phyloP scores from a whole-genome alignment of 2,888 invertebrate species.

The Eristalis tenax region DNA sequence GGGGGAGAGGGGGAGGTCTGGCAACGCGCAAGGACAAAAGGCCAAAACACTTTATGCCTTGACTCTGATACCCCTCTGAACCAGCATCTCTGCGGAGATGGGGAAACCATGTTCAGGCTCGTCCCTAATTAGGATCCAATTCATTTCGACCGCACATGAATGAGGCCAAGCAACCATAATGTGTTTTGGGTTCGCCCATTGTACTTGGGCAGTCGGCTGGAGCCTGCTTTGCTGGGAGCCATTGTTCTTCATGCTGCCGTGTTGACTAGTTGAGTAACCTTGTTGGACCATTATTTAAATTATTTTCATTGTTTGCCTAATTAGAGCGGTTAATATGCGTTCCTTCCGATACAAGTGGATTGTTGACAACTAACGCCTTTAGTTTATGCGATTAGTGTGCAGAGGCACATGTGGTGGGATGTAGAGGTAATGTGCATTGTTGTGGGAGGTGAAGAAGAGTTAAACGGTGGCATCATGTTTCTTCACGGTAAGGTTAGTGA shows the following conservation, averaged over 20 bases:
- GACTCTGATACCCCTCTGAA: constrained; percentile 33
- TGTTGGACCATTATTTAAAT: constrained; percentile 62
- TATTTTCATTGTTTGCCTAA: constrained; percentile 64
- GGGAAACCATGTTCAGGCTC: constrained; percentile 55
- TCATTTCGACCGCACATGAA: constrained; percentile 70
- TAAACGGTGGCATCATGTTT: no score
- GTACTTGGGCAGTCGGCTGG: constrained; percentile 58
- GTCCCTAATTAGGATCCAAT: constrained; percentile 72
- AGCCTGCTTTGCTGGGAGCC: constrained; percentile 8
- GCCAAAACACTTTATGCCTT: constrained; percentile 63
- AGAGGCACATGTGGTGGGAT: neutral
- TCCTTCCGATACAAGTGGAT: constrained; percentile 42
- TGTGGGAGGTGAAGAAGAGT: neutral
- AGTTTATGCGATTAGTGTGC: constrained; percentile 5
- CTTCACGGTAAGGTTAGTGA: no score
- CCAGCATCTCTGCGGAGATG: constrained; percentile 12
- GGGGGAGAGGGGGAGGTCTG: neutral
- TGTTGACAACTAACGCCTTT: constrained; percentile 27
- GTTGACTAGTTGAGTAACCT: constrained; percentile 13
- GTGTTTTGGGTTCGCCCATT: constrained; percentile 64
- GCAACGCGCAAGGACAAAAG: constrained; percentile 62
- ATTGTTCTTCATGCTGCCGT: constrained; percentile 22
- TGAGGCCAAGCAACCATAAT: constrained; percentile 67
- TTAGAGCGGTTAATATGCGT: constrained; percentile 67
- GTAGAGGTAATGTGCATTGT: neutral